Percentiles rank a stretch among this genome's conserved stretches.
phyloP scores from a whole-genome alignment of 2,113 vertebrate genomes.

The Electrona antarctica region DNA sequence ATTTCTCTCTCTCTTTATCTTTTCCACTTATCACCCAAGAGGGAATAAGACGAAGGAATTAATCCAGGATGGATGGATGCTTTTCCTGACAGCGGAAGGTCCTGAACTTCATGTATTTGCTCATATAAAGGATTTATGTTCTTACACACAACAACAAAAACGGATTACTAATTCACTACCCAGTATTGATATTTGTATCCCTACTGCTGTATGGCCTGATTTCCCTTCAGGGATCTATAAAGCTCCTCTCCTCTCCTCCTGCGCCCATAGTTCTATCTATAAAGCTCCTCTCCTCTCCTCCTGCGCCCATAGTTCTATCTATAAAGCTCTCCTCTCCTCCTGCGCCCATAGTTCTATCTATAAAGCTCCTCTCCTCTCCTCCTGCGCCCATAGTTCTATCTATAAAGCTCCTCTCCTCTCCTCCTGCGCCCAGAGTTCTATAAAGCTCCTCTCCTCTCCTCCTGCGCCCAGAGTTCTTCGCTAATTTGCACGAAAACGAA shows the following conservation, averaged over 20 bases:
- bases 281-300: not conserved
- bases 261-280: too few relatives aligned
- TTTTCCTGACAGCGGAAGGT: too few relatives aligned
- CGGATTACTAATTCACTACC: too few relatives aligned
- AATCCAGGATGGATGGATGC: not conserved
- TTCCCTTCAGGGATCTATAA: too few relatives aligned
- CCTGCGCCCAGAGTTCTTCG: not conserved
- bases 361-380: not conserved
- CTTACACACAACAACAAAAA: too few relatives aligned
- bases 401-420: not conserved
- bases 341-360: not conserved
- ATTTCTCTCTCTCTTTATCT: constrained; percentile 1
- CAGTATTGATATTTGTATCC: too few relatives aligned
- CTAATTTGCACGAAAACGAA: too few relatives aligned
- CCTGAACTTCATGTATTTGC: too few relatives aligned
- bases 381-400: too few relatives aligned
- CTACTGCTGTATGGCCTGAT: too few relatives aligned
- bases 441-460: not conserved
- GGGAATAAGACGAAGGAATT: constrained; percentile 13
- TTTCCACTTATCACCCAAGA: not conserved
- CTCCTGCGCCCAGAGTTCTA: not conserved
- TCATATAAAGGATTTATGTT: too few relatives aligned
- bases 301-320: too few relatives aligned
- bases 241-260: not conserved
- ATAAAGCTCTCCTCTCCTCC: not conserved